These are phyloP conservation scores for Procavia capensis DNA, from an alignment of 2,113 vertebrate genomes.

Conservation along the genomic window DNA sequence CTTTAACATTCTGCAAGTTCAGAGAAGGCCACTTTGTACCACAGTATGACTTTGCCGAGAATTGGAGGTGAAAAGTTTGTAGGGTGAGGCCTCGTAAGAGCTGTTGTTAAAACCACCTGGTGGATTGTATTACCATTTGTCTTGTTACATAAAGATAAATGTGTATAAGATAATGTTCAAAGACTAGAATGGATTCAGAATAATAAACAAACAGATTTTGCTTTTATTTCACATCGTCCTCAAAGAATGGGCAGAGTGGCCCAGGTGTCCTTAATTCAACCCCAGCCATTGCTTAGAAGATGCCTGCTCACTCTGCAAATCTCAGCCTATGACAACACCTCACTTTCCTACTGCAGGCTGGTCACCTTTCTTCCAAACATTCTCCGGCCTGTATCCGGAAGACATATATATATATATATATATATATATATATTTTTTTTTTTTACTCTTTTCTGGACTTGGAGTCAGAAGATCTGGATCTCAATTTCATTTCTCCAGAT, in stretches of 20 bases:
- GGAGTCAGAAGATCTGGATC: not conserved
- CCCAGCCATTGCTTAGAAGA: not conserved
- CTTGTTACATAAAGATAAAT: not conserved
- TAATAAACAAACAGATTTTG: not conserved
- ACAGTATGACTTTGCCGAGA: not conserved
- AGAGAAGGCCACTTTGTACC: not conserved
- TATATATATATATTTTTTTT: too few relatives aligned
- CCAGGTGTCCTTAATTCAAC: not conserved
- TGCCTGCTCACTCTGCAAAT: not conserved
- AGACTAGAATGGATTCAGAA: not conserved
- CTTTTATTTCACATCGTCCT: not conserved
- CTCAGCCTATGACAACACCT: not conserved
- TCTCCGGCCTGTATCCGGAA: not conserved
- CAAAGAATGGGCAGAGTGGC: not conserved
- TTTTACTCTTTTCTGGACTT: not conserved
- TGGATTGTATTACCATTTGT: not conserved
- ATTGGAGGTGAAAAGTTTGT: not conserved
- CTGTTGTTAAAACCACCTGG: not conserved
- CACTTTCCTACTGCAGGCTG: not conserved
- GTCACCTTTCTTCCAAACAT: not conserved
- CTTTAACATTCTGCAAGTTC: not conserved
- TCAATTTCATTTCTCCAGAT: not conserved
- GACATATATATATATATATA: too few relatives aligned
- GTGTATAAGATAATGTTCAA: not conserved
- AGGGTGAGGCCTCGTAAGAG: not conserved